These are phyloP conservation scores for Drosophila mayaguana DNA, from an alignment of 2,888 invertebrate species.

Conservation along the genomic window DNA sequence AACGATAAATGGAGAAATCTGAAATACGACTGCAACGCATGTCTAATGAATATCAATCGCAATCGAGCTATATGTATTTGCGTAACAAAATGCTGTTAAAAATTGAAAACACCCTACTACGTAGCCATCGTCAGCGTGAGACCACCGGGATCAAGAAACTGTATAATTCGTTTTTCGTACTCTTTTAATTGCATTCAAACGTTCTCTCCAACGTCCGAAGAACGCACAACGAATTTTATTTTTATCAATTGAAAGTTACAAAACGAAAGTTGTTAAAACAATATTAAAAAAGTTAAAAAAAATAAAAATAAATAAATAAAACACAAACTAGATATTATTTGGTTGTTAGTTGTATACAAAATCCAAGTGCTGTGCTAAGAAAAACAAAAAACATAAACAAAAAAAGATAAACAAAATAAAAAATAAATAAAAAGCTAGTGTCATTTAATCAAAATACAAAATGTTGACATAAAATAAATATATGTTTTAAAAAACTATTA, in stretches of 20 bases:
- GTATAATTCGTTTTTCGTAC: conserved; percentile 94
- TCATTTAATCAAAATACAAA: conserved; percentile 46
- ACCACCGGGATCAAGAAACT: conserved; percentile 94
- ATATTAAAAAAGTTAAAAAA: conserved; percentile 25
- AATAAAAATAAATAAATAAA: conserved; percentile 22
- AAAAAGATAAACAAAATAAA: neutral
- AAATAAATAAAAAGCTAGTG: conserved; percentile 29
- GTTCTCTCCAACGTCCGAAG: conserved; percentile 30
- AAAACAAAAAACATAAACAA: conserved; percentile 8
- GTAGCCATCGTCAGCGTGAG: conserved; percentile 93
- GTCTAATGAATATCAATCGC: conserved; percentile 83
- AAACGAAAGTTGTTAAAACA: conserved; percentile 31
- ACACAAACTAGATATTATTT: conserved; percentile 74
- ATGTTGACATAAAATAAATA: conserved; percentile 52
- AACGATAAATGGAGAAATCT: conserved; percentile 84
- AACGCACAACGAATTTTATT: conserved; percentile 71
- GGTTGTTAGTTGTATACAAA: conserved; percentile 76
- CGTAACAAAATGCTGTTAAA: conserved; percentile 89
- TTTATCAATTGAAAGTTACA: conserved; percentile 53
- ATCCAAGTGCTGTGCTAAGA: conserved; percentile 62
- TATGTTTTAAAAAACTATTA: conserved; percentile 18
- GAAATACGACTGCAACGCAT: conserved; percentile 77
- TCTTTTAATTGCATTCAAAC: conserved; percentile 88
- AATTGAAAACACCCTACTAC: conserved; percentile 90
- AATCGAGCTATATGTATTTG: conserved; percentile 84